A percentile compares a stretch with the other conserved stretches of the same genome.
Evolutionary conservation across 2,888 invertebrate genomes (phyloP).

Genomic region (Hypsopygia costalis): DNA sequence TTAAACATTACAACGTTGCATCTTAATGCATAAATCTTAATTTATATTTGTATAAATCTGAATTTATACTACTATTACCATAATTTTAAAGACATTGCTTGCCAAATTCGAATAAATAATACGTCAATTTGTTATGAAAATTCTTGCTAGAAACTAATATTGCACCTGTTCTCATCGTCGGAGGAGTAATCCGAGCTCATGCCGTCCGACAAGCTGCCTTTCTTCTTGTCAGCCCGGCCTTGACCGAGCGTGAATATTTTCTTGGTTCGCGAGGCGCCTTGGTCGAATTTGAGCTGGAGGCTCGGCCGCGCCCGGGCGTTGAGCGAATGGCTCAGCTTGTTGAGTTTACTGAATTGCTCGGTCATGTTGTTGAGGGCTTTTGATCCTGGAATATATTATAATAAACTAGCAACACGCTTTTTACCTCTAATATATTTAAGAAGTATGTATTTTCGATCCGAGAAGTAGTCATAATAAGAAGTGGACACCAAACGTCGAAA

Average conservation of each 20-base stretch:
- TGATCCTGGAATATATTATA: slow-evolving; percentile 77
- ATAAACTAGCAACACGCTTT: slow-evolving; percentile 38
- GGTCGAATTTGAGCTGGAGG: slow-evolving; percentile 72
- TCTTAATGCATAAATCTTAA: no score
- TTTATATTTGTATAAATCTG: no score
- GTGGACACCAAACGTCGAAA: no score
- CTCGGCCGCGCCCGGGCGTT: slow-evolving; percentile 78
- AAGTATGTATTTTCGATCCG: no score
- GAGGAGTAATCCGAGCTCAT: slow-evolving; percentile 78
- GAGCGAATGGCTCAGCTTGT: slow-evolving; percentile 84
- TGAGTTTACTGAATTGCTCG: slow-evolving; percentile 92
- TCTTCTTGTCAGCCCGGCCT: slow-evolving; percentile 76
- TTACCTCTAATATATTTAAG: no score
- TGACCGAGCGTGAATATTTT: slow-evolving; percentile 77
- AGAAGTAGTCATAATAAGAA: no score
- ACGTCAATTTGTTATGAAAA: no score
- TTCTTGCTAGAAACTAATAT: no score
- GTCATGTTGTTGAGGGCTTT: slow-evolving; percentile 93
- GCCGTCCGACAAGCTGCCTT: slow-evolving; percentile 84
- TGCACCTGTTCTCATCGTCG: slow-evolving; percentile 64
- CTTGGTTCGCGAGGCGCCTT: slow-evolving; percentile 58
- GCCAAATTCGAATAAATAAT: no score
- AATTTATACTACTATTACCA: no score
- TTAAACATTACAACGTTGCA: no score
- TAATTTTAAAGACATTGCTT: no score